Evolutionary conservation across 2,888 invertebrate genomes (phyloP), one percentile per base, ranked within the genome.

Genomic region (Dioctria linearis): DNA sequence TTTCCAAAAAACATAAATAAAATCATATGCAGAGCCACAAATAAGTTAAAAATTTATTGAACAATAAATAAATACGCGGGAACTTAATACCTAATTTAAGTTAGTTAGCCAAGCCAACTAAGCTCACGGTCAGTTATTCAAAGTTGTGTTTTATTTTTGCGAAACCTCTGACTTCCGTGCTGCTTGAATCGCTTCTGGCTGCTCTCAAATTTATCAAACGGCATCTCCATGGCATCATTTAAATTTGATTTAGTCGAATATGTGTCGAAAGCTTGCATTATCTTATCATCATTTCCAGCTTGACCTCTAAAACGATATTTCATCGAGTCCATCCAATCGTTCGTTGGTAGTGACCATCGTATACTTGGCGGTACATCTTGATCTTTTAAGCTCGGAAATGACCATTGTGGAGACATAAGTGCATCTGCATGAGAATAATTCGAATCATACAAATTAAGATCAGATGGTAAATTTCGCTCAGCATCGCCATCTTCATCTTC

Each of bases 401-500:
- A 6, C 73, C 73, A 73, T 13, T 59, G 73, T 1, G 73, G 57
- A 5, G 73, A 42, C 2, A 57, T 39, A 4, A 73, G 39, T 2
- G 54, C 40, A 42, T 73, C 51, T 3, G 73, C 2, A 4, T 57
- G 57, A 25, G 73, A 13, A 13, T 57, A 59, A 13, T 42, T 73
- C 2, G 73, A 42, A 4, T 57, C 73, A 9, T 54, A 73, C 54
- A 59, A 39, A 39, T 13, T 59, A 49, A 73, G 13, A 39, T 73
- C 57, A 3, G 25, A 11, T 3, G 69, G 69, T 3, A 39, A 51
- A 11, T 9, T 5, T 25, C 11, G 37, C 13, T 73, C 59, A 37
- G 25, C 2, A 37, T 54, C 42, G 5, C 67, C 79, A 46, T 79
- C 79, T 9, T 69, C 79, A 49, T 79, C 67, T 6, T 79, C 79